Evolutionary conservation across 2,113 vertebrate species (phyloP).

Genomic region (Salvelinus fontinalis): DNA sequence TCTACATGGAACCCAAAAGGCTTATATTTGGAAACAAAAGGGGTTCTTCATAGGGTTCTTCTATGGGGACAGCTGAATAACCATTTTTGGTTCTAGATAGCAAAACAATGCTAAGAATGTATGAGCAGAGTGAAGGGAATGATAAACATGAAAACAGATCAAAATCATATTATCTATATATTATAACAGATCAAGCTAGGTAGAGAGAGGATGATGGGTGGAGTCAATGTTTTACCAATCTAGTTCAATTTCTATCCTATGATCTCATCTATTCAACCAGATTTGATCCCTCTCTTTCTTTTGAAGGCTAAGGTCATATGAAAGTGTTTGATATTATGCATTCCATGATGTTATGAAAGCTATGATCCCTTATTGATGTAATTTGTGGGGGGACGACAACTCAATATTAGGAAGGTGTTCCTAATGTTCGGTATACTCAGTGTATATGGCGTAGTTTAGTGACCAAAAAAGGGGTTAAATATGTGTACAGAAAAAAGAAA

Average conservation of each 20-base stretch:
- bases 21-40: too few relatives aligned
- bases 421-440: too few relatives aligned
- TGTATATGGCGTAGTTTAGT: too few relatives aligned
- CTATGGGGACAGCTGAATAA: too few relatives aligned
- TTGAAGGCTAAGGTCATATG: neutral
- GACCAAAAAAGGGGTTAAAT: too few relatives aligned
- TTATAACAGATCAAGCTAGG: neutral
- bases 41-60: too few relatives aligned
- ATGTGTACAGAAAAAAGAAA: too few relatives aligned
- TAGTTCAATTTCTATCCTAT: neutral
- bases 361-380: too few relatives aligned
- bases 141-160: neutral
- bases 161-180: too few relatives aligned
- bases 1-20: too few relatives aligned
- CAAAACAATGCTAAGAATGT: neutral
- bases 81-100: too few relatives aligned
- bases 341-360: slow-evolving; percentile 8
- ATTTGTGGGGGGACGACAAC: too few relatives aligned
- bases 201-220: neutral
- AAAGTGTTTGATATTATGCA: slow-evolving; percentile 6
- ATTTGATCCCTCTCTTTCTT: neutral
- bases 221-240: neutral
- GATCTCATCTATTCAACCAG: neutral
- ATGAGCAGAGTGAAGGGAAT: neutral
- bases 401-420: neutral